Conservation (phyloP, 1,140 invertebrate species). For the Meteorus sp. region DNA sequence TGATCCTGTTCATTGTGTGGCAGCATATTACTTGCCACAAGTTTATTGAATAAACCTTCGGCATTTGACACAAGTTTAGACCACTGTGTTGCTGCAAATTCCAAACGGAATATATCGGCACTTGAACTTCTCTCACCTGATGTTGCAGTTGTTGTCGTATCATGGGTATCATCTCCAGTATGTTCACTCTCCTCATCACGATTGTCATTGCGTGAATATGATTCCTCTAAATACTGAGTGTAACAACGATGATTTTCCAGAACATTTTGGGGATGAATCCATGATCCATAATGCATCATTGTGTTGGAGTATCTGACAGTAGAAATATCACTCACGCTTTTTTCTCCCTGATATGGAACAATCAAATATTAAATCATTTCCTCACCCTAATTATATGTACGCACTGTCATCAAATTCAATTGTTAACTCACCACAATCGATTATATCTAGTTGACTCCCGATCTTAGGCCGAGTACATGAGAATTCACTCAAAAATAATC, state of each 20-base stretch:
- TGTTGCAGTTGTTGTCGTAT: conserved; percentile 52
- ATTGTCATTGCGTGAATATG: conserved; percentile 41
- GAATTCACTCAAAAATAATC: too few species aligned
- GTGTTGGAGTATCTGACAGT: too few species aligned
- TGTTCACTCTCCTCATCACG: conserved; percentile 52
- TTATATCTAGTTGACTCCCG: too few species aligned
- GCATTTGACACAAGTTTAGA: conserved; percentile 81
- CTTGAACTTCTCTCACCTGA: conserved; percentile 51
- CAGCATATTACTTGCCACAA: conserved; percentile 63
- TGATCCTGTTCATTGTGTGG: conserved; percentile 71
- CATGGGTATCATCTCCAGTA: conserved; percentile 44
- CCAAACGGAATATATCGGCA: conserved; percentile 68
- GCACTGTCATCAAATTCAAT: too few species aligned
- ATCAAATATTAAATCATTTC: too few species aligned
- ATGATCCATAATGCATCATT: conserved; percentile 51
- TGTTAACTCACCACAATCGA: too few species aligned
- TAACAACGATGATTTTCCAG: conserved; percentile 50
- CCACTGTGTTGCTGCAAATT: conserved; percentile 81
- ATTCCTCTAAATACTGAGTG: conserved; percentile 40
- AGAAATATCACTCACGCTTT: too few species aligned
- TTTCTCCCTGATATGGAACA: too few species aligned
- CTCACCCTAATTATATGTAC: too few species aligned
- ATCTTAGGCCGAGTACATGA: too few species aligned
- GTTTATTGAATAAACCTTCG: conserved; percentile 77
- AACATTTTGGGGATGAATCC: conserved; percentile 44